Conservation (phyloP, 2,113 vertebrate genomes). For the Aspidoscelis tigris region DNA sequence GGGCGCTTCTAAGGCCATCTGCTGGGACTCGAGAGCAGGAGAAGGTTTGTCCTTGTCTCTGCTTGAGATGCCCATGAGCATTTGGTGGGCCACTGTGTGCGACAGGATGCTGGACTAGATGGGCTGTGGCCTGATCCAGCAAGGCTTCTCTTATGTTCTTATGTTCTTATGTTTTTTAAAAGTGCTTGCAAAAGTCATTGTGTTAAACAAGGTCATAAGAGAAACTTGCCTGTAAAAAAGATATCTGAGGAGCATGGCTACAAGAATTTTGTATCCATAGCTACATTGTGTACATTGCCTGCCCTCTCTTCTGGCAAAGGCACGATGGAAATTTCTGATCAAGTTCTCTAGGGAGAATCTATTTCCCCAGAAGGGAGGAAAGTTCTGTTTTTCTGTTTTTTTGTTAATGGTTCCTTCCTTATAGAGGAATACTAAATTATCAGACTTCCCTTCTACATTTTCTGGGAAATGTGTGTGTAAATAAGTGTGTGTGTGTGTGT, state of each 20-base stretch:
- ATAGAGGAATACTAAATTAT: neutral
- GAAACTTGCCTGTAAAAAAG: neutral
- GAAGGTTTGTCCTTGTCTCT: too few relatives aligned
- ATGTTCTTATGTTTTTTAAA: neutral
- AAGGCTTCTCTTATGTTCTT: too few relatives aligned
- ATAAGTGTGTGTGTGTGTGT: too few relatives aligned
- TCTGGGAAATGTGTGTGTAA: neutral
- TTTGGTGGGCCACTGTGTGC: too few relatives aligned
- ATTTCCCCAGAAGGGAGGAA: neutral
- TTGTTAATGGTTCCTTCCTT: neutral
- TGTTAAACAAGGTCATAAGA: neutral
- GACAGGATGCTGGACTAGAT: too few relatives aligned
- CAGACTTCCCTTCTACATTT: neutral
- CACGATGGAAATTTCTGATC: slow-evolving; percentile 7
- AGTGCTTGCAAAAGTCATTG: slow-evolving; percentile 4
- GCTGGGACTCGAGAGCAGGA: too few relatives aligned
- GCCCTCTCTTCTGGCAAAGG: neutral
- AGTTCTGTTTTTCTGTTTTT: too few relatives aligned
- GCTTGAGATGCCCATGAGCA: too few relatives aligned
- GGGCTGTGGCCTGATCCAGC: too few relatives aligned
- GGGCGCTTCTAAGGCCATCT: too few relatives aligned
- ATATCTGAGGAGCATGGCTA: neutral
- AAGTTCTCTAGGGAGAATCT: neutral
- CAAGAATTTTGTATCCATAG: neutral
- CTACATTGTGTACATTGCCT: rapidly evolving